These are phyloP conservation scores for Ptychodera flava DNA, from an alignment of 35 echinoderm and acorn worm species.

Conservation along the genomic window DNA sequence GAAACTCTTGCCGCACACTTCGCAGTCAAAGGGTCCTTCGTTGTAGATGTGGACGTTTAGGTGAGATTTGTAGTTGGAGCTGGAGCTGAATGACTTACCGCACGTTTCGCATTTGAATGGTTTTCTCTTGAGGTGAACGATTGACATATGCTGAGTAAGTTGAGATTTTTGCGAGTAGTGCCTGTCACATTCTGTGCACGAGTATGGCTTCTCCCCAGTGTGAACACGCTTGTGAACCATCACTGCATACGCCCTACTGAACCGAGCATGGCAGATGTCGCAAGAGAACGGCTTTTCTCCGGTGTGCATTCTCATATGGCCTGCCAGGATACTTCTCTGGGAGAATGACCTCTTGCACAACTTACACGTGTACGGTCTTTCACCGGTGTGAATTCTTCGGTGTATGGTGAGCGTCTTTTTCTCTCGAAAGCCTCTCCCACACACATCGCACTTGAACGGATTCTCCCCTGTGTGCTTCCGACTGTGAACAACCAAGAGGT, in stretches of 20 bases:
- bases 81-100: no score
- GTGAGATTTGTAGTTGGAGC: no score
- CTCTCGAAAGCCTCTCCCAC: no score
- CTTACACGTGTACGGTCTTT: constrained; percentile 28
- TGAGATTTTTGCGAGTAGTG: background rate
- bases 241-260: constrained; percentile 24
- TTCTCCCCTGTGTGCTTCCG: no score
- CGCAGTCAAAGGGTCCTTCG: background rate
- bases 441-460: no score
- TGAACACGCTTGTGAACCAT: no score
- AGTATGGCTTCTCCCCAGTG: constrained; percentile 24
- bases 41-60: no score
- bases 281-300: constrained; percentile 28
- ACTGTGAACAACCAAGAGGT: no score
- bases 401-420: no score
- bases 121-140: no score
- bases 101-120: no score
- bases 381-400: no score
- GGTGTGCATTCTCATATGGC: constrained; percentile 17
- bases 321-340: background rate
- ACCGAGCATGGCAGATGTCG: constrained; percentile 22
- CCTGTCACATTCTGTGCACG: constrained; percentile 27
- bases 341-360: constrained; percentile 21
- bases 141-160: constrained; percentile 10
- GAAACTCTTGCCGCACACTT: background rate